A percentile compares a stretch with the other conserved stretches of the same genome.
Evolutionary conservation across 2,113 vertebrate genomes (phyloP).

Genomic region (Sciurus niger): DNA sequence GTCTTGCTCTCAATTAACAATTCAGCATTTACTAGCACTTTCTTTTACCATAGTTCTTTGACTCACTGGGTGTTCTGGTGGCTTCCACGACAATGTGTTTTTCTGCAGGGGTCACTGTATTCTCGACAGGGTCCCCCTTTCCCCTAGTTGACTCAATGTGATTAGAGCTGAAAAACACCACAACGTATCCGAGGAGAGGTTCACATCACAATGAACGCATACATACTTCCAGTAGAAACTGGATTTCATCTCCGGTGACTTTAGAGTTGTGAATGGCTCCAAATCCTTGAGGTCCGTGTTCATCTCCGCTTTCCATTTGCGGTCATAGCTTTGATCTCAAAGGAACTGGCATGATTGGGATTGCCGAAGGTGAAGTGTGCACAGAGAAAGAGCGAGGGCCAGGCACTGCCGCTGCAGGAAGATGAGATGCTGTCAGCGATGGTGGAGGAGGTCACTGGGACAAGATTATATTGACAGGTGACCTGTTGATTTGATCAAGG

Average conservation of each 20-base stretch:
- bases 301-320: background rate
- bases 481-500: background rate
- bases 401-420: no score
- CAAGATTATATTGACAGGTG: background rate
- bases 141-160: background rate
- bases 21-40: background rate
- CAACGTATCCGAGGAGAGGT: background rate
- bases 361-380: background rate
- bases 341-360: background rate
- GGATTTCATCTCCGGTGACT: background rate
- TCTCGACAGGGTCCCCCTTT: background rate
- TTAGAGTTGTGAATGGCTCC: background rate
- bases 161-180: background rate
- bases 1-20: conserved; percentile 29
- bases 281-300: background rate
- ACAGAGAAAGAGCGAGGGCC: background rate
- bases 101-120: background rate
- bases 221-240: background rate
- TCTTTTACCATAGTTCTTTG: background rate
- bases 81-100: background rate
- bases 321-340: background rate
- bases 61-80: background rate
- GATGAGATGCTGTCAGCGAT: background rate
- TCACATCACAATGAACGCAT: accelerated
- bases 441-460: background rate